A percentile compares a stretch with the other conserved stretches of the same genome.
Conservation (phyloP, 2,888 invertebrate genomes). For the Mactromeris polynyma region DNA sequence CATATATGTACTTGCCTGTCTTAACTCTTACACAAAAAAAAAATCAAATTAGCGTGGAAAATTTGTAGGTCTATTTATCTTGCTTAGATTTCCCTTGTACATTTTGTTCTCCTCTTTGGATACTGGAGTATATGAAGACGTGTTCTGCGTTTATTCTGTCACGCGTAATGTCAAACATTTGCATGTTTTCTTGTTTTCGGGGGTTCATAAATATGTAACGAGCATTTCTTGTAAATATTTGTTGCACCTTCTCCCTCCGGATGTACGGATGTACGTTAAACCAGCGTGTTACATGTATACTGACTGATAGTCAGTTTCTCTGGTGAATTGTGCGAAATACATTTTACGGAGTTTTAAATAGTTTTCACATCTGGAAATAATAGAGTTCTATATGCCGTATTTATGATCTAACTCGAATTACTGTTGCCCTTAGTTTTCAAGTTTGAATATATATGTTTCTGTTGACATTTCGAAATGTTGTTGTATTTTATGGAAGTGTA, state of each 20-base stretch:
- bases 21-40: neutral
- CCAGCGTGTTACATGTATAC: neutral
- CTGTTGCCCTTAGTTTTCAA: neutral
- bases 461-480: slow-evolving; percentile 8
- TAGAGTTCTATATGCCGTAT: neutral
- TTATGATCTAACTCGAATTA: neutral
- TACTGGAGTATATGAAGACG: neutral
- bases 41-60: neutral
- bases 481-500: neutral
- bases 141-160: neutral
- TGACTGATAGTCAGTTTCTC: neutral
- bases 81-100: neutral
- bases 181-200: neutral
- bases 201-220: neutral
- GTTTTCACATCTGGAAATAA: neutral
- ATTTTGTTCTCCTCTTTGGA: neutral
- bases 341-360: slow-evolving; percentile 4
- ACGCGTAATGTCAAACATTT: neutral
- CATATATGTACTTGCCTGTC: neutral
- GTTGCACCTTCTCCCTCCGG: neutral
- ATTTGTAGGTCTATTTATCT: neutral
- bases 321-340: neutral
- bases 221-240: neutral
- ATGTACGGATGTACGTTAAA: neutral
- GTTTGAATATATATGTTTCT: neutral